phyloP scores from a whole-genome alignment of 2,113 vertebrate genomes.

The Oceanites oceanicus region DNA sequence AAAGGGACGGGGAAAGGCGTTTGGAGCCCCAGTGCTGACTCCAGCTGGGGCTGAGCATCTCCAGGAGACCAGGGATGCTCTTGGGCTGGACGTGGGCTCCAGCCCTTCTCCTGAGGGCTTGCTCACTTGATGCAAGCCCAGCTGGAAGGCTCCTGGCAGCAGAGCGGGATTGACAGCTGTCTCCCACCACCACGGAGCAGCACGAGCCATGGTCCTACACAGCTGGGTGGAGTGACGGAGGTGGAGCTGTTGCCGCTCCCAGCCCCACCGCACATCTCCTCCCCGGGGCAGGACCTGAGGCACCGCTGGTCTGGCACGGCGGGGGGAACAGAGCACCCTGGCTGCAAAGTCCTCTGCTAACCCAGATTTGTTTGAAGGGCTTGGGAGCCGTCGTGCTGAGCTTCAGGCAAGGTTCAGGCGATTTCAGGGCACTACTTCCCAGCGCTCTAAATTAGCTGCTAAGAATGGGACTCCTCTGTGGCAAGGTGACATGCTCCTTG shows the following conservation, averaged over 20 bases:
- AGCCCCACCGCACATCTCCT: not conserved
- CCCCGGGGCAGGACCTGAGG: not conserved
- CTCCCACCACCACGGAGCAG: not conserved
- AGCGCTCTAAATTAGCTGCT: slow-evolving; percentile 47
- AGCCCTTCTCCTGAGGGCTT: not conserved
- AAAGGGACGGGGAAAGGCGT: not conserved
- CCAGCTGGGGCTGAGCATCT: not conserved
- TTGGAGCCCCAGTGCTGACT: not conserved
- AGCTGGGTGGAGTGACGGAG: fast-evolving
- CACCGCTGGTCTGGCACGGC: not conserved
- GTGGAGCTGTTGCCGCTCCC: not conserved
- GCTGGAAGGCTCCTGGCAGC: not conserved
- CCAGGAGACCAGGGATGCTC: not conserved
- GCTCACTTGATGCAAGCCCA: not conserved
- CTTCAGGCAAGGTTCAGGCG: slow-evolving; percentile 35
- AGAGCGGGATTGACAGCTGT: fast-evolving
- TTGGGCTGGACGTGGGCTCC: not conserved
- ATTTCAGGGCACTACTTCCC: slow-evolving; percentile 35
- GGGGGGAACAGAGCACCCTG: not conserved
- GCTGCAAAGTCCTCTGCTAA: slow-evolving; percentile 22
- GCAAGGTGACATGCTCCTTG: slow-evolving; percentile 59
- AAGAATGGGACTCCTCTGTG: slow-evolving; percentile 62
- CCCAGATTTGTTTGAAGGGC: slow-evolving; percentile 53
- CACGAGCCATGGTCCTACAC: fast-evolving
- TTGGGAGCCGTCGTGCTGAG: not conserved